Base-by-base conservation (phyloP, 2,888 invertebrate species). In the Phasia obesa region DNA sequence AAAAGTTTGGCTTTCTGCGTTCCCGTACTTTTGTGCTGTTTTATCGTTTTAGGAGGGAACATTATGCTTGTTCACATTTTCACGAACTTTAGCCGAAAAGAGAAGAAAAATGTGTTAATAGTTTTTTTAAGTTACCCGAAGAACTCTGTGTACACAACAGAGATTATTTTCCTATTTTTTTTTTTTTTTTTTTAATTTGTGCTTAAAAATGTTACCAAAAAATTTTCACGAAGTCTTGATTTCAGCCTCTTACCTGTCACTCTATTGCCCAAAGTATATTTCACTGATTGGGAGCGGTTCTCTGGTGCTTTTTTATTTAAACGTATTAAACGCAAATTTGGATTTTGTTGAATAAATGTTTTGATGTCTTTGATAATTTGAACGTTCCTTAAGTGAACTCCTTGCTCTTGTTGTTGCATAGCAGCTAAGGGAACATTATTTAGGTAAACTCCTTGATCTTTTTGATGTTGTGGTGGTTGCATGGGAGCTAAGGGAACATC, bases 221-320 rank as follows among this genome's bases (percentile, higher is more conserved):
- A 38, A 38, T 13, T 31, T 25, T 38, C 7, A 17, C 17, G 9
- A 4, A 44, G 27, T 31, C 4, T 31, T 6, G 4, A n/a, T 51
- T 15, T 19, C 7, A 23, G n/a, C n/a, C n/a, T 5, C 88, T 87
- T 74, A 91, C 91, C 87, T 44, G 84, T 11, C 19, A 88, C 49
- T 55, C 89, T 88, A 51, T 84, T 85, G n/a, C 91, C 91, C 25
- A 91, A 64, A 7, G 86, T 87, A 62, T 91, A 91, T 13, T 88
- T 88, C 6, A 90, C 88, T 2, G 88, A 85, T 27, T 85, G 85
- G 0, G 51, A 67, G 2, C 84, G 85, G 2, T 86, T 86, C 1
- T 38, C 67, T 31, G 83, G 55, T 1, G 80, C 65, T 25, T 88
- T 86, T 82, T 87, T 89, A 2, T 78, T 74, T 80, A 91, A 44